Base-by-base conservation (phyloP, 2,888 invertebrate species). In the Lycia hirtaria region DNA sequence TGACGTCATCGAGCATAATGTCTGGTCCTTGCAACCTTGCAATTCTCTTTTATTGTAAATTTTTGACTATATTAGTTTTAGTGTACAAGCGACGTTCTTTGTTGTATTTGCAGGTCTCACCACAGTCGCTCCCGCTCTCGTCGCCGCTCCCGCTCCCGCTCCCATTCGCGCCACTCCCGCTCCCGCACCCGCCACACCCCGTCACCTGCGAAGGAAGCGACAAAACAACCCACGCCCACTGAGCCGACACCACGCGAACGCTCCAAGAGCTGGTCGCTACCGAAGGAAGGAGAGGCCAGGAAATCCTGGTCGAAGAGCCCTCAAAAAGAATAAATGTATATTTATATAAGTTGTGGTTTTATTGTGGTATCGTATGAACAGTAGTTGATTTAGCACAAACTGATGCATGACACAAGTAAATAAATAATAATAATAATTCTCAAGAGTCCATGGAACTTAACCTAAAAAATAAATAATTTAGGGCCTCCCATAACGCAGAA, bases 241-340 rank as follows among this genome's bases (percentile, higher is more conserved):
- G 7, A 12, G n/a, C 52, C 54, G 7, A 35, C 22, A 37, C 52
- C 60, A 20, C 44, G 47, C 3, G 32, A 35, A 0, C 38, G 93
- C 0, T 93, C 94, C 0, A 93, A 93, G 64, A 94, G 94, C 12
- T 94, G 94, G 94, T 94, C 95, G 0, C 74, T 93, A 43, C 94
- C 94, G 0, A 93, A 88, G 62, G 92, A 93, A 66, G 87, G 55
- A 68, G 90, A 77, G 65, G 64, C 79, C 22, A 82, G 81, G 35
- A 89, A 91, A 61, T 93, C 93, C 0, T 93, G 94, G 93, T 93
- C 94, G 0, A 92, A 88, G 62, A 91, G 92, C 49, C 93, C 92
- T 4, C 81, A 77, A 43, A 75, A 81, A 3, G 67, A 74, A 54
- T 64, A 57, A 60, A 67, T 51, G 67, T 62, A 65, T 57, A 64